A percentile compares a stretch with the other conserved stretches of the same genome.
phyloP scores from a whole-genome alignment of 2,113 vertebrate genomes.

The Otus sunia region DNA sequence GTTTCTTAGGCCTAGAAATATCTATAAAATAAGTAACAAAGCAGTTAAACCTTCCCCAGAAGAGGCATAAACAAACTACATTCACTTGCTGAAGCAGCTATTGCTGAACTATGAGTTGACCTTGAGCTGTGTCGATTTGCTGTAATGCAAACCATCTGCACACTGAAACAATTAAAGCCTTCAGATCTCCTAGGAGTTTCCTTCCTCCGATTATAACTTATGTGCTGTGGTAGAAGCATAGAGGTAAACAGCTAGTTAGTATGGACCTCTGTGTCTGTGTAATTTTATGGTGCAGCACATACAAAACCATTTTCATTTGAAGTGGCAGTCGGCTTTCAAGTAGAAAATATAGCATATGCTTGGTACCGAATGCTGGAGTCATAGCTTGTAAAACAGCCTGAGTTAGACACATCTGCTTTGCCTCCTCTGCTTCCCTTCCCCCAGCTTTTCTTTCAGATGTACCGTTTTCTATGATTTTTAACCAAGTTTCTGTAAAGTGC shows the following conservation, averaged over 20 bases:
- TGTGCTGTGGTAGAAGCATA: constrained; percentile 29
- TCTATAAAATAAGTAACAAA: neutral
- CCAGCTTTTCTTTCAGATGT: neutral
- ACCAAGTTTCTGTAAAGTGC: neutral
- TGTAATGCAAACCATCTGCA: constrained; percentile 75
- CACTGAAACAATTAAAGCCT: constrained; percentile 68
- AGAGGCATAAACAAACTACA: constrained; percentile 28
- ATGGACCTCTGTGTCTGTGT: constrained; percentile 7
- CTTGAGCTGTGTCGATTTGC: constrained; percentile 45
- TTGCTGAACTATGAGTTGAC: constrained; percentile 52
- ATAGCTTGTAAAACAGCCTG: neutral
- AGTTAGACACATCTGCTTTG: neutral
- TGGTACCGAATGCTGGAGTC: neutral
- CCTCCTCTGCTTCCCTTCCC: neutral
- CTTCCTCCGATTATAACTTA: constrained; percentile 79
- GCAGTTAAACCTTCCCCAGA: constrained; percentile 22
- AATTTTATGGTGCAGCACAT: constrained; percentile 30
- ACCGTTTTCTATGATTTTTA: neutral
- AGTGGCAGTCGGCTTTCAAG: constrained; percentile 28
- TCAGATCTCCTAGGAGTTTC: constrained; percentile 76
- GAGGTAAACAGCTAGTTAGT: constrained; percentile 59
- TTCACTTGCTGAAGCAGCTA: neutral
- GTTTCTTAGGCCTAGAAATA: neutral
- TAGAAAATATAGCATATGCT: neutral
- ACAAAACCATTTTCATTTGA: constrained; percentile 11